phyloP scores from a whole-genome alignment of 2,797 vertebrate species.

The Numenius phaeopus region DNA sequence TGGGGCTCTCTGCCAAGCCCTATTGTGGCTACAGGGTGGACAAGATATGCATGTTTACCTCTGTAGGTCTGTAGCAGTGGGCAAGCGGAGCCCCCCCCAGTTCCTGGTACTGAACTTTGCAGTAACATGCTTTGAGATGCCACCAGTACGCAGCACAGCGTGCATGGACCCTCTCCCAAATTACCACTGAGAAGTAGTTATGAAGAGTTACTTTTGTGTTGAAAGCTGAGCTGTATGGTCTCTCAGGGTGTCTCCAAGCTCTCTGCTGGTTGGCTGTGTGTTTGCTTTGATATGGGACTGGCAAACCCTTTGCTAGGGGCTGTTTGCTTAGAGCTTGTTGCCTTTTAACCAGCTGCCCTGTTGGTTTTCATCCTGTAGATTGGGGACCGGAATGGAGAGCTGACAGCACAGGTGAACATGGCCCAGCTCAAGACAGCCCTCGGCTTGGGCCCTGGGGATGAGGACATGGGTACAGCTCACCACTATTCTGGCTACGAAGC shows the following conservation, averaged over 20 bases:
- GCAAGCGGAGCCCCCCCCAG: background rate
- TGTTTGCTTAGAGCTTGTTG: fast-evolving
- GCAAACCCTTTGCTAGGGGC: background rate
- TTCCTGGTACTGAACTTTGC: background rate
- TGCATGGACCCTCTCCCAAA: fast-evolving
- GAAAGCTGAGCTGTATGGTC: background rate
- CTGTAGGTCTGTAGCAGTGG: background rate
- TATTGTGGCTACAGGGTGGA: background rate
- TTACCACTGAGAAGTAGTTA: fast-evolving
- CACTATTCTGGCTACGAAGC: conserved; percentile 90
- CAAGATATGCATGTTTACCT: fast-evolving
- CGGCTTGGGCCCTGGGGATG: conserved; percentile 72
- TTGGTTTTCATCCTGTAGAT: conserved; percentile 79
- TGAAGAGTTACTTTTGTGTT: background rate
- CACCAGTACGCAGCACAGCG: fast-evolving
- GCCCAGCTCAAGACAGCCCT: conserved; percentile 89
- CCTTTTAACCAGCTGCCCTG: background rate
- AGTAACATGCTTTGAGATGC: background rate
- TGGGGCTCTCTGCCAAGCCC: background rate
- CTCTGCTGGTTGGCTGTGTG: background rate
- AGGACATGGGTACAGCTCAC: conserved; percentile 79
- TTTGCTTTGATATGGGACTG: background rate
- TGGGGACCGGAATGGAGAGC: conserved; percentile 90
- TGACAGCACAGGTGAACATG: conserved; percentile 90
- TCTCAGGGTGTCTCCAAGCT: background rate